Percentiles rank a stretch among this genome's conserved stretches.
These are phyloP conservation scores for Leptinotarsa defecta DNA, from an alignment of 1,140 invertebrate genomes.

Conservation along the genomic window DNA sequence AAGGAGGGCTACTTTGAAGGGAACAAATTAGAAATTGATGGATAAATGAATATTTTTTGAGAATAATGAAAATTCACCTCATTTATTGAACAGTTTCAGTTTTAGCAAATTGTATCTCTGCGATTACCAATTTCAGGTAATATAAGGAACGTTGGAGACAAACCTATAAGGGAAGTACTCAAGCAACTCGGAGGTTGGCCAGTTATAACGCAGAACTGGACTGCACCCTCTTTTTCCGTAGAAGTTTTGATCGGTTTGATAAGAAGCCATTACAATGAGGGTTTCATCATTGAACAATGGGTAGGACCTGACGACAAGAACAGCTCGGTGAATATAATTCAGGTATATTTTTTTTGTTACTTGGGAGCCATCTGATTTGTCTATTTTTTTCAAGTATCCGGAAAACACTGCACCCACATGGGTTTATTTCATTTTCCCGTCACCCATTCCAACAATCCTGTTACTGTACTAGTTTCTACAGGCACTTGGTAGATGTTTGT, in stretches of 20 bases:
- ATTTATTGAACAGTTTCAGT: background rate
- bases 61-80: background rate
- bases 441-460: too few species aligned
- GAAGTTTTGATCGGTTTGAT: slow-evolving; percentile 72
- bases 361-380: too few species aligned
- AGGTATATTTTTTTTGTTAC: slow-evolving; percentile 63
- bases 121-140: slow-evolving; percentile 61
- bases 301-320: slow-evolving; percentile 86
- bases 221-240: slow-evolving; percentile 60
- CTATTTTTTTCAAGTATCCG: too few species aligned
- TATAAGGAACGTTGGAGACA: slow-evolving; percentile 72
- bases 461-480: too few species aligned
- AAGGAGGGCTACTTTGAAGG: too few species aligned
- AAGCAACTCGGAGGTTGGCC: slow-evolving; percentile 77
- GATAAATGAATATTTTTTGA: too few species aligned
- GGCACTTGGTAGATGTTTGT: too few species aligned
- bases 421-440: too few species aligned
- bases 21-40: too few species aligned
- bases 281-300: slow-evolving; percentile 77
- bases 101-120: background rate
- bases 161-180: slow-evolving; percentile 66
- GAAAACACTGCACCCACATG: too few species aligned
- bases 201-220: slow-evolving; percentile 70
- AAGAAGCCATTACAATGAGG: slow-evolving; percentile 74
- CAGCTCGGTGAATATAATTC: slow-evolving; percentile 82